phyloP scores from a whole-genome alignment of 1,140 invertebrate genomes.

The Dreissena polymorpha region DNA sequence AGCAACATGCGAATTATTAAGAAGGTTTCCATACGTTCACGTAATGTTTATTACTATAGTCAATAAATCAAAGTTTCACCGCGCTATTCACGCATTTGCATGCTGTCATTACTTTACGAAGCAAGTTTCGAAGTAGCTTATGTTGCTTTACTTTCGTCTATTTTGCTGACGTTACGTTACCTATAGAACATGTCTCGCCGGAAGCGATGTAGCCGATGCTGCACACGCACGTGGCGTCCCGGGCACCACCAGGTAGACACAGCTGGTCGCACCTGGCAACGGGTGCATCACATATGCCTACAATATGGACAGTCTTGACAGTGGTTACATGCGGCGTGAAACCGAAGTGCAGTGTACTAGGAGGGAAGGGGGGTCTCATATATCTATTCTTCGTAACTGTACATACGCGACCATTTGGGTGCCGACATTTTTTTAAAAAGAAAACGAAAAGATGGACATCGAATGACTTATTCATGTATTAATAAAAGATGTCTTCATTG shows the following conservation, averaged over 20 bases:
- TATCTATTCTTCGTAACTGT: neutral
- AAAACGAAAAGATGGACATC: neutral
- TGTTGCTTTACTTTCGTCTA: neutral
- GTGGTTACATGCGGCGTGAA: too few relatives aligned
- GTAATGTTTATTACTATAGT: too few relatives aligned
- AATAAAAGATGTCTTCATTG: neutral
- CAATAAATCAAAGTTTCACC: too few relatives aligned
- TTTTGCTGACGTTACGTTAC: slow-evolving; percentile 4
- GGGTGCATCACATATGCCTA: slow-evolving; percentile 3
- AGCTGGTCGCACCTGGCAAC: slow-evolving; percentile 18
- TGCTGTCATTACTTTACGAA: too few relatives aligned
- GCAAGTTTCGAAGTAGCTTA: too few relatives aligned
- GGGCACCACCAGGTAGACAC: neutral
- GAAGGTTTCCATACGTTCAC: too few relatives aligned
- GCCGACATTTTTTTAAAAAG: neutral
- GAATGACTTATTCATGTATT: neutral
- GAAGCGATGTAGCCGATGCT: slow-evolving; percentile 10
- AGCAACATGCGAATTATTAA: too few relatives aligned
- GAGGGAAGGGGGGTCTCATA: too few relatives aligned
- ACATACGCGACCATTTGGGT: neutral
- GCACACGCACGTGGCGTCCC: neutral
- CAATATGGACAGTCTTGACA: neutral
- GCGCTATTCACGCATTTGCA: too few relatives aligned
- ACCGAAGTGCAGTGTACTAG: too few relatives aligned
- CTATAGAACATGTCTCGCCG: slow-evolving; percentile 9